Evolutionary conservation across 1,140 invertebrate genomes (phyloP), one percentile per base, ranked within the genome.

Genomic region (Agrypnia vestita): DNA sequence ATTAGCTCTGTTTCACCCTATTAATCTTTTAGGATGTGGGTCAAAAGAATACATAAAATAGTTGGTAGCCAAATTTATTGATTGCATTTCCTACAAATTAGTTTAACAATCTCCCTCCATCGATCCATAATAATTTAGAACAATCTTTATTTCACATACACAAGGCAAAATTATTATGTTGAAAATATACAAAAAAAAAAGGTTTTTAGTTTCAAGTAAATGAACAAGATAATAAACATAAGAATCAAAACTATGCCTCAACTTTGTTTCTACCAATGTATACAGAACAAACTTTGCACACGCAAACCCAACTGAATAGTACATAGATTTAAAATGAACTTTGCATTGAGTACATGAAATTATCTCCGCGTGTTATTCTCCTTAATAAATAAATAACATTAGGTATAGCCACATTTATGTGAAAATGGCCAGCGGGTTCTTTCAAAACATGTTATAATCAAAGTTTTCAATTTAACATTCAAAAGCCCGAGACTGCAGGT

Each of bases 311-410:
- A 35, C 25, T 19, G 19, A 71, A 71, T 19, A 12, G 25, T 64
- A 25, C 21, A 43, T 53, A 71, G 49, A 71, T 47, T 19, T 71
- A 71, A 25, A 51, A 17, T 9, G 6, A 74, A 74, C 53, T 74
- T 74, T 74, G 71, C 71, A 72, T 79, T 72, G 77, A 59, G 77
- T 79, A 71, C 35, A 64, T 79, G 69, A 79, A 79, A 79, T 51
- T 49, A 79, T 55, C 47, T 21, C 64, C 49, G 53, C 25, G n/a
- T 46, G 44, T 78, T 53, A 53, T 35, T 79, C 72, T 62, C 47
- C 64, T 73, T 79, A 71, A 43, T 71, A 46, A 79, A 79, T 79
- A 79, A 79, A 79, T 79, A 79, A 79, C 77, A 79, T 79, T 79
- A 72, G 77, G 51, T 79, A 79, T 72, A 79, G 67, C 77, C 77